Evolutionary conservation across 2,888 invertebrate genomes (phyloP).

Genomic region (Tupiocoris notatus): DNA sequence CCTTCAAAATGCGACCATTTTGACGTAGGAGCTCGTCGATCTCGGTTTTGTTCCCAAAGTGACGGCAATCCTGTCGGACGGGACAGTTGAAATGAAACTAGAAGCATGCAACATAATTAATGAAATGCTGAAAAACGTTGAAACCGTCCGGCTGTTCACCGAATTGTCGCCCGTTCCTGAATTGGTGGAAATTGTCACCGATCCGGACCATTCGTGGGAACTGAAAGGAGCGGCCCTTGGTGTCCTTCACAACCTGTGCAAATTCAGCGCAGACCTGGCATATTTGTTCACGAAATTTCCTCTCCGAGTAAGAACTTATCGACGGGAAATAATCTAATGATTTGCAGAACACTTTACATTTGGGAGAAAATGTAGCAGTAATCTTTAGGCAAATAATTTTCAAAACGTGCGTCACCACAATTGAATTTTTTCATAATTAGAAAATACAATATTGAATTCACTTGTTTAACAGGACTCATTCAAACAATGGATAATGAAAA

Average conservation of each 20-base stretch:
- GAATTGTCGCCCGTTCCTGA: constrained; percentile 21
- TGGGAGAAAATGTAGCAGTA: too few relatives aligned
- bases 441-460: too few relatives aligned
- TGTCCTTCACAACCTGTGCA: constrained; percentile 24
- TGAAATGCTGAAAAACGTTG: constrained; percentile 30
- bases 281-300: constrained; percentile 11
- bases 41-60: constrained; percentile 28
- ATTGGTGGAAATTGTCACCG: constrained; percentile 12
- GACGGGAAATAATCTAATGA: too few relatives aligned
- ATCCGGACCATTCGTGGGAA: constrained; percentile 29
- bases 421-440: too few relatives aligned
- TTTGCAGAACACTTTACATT: too few relatives aligned
- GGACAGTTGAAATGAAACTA: constrained; percentile 30
- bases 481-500: constrained; percentile 13
- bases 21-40: constrained; percentile 17
- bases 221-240: constrained; percentile 24
- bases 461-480: constrained; percentile 1
- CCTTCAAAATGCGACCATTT: too few relatives aligned
- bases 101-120: constrained; percentile 34
- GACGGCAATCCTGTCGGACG: constrained; percentile 16
- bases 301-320: constrained; percentile 7
- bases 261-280: constrained; percentile 34
- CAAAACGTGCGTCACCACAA: too few relatives aligned
- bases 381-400: too few relatives aligned
- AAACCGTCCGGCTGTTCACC: constrained; percentile 28